These are phyloP conservation scores for Archips crataeganus DNA, from an alignment of 2,888 invertebrate species.

Conservation along the genomic window DNA sequence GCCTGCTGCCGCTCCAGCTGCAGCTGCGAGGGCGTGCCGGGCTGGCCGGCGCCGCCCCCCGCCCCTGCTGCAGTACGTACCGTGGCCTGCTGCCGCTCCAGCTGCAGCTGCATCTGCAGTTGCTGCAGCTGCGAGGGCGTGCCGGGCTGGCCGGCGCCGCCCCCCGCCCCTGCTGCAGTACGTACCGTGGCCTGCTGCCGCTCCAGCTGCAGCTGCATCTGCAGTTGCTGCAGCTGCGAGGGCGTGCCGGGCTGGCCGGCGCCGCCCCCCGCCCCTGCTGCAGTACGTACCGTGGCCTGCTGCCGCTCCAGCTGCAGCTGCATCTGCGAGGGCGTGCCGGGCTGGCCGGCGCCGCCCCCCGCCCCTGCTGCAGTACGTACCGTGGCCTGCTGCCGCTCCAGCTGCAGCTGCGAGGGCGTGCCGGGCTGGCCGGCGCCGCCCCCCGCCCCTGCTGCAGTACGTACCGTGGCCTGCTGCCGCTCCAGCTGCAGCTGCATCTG, in stretches of 20 bases:
- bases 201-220: constrained; percentile 97
- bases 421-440: constrained; percentile 86
- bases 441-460: constrained; percentile 90
- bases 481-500: constrained; percentile 98
- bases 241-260: constrained; percentile 86
- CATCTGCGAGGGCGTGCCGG: constrained; percentile 93
- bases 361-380: constrained; percentile 89
- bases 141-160: constrained; percentile 85
- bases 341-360: constrained; percentile 88
- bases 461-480: constrained; percentile 92
- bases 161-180: constrained; percentile 89
- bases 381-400: constrained; percentile 95
- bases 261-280: constrained; percentile 93
- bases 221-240: constrained; percentile 95
- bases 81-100: constrained; percentile 95
- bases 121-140: constrained; percentile 95
- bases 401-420: constrained; percentile 93
- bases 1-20: constrained; percentile 96
- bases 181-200: constrained; percentile 92
- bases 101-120: constrained; percentile 97
- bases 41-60: constrained; percentile 55
- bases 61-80: constrained; percentile 59
- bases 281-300: constrained; percentile 88
- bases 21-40: constrained; percentile 90
- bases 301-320: constrained; percentile 96